These are phyloP conservation scores for Pseudococcus viburni DNA, from an alignment of 2,888 invertebrate species.

Conservation along the genomic window DNA sequence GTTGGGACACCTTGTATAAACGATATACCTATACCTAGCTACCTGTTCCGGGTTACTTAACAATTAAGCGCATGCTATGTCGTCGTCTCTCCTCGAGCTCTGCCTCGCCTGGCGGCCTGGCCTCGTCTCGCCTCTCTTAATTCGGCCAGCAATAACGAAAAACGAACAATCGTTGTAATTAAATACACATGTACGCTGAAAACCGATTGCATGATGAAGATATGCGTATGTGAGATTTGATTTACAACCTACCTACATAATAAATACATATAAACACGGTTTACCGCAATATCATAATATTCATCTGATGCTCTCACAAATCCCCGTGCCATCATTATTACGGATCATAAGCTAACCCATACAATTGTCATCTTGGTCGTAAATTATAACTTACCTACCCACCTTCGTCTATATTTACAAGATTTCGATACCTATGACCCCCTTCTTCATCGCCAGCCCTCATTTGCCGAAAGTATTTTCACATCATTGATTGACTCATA, in stretches of 20 bases:
- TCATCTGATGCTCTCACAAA: too few species aligned
- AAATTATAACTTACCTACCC: background rate
- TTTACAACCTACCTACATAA: background rate
- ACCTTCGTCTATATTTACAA: too few species aligned
- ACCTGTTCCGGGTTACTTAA: conserved; percentile 1
- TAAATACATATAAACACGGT: background rate
- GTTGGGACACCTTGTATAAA: background rate
- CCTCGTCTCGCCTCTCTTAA: background rate
- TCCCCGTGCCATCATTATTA: too few species aligned
- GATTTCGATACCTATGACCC: background rate
- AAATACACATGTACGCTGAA: background rate
- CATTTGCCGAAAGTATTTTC: background rate
- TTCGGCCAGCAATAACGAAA: background rate
- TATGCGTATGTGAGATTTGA: background rate
- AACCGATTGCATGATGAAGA: background rate
- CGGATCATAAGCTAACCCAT: too few species aligned
- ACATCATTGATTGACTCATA: background rate
- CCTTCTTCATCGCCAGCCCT: background rate
- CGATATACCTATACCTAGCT: background rate
- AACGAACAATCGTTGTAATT: background rate
- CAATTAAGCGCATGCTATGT: conserved; percentile 16
- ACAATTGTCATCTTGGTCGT: background rate
- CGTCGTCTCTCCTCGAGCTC: background rate
- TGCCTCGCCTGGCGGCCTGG: too few species aligned
- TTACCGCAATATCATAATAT: background rate